Percentiles rank a stretch among this genome's conserved stretches.
Conservation (phyloP, 2,113 vertebrate species). For the Saguinus imperator region DNA sequence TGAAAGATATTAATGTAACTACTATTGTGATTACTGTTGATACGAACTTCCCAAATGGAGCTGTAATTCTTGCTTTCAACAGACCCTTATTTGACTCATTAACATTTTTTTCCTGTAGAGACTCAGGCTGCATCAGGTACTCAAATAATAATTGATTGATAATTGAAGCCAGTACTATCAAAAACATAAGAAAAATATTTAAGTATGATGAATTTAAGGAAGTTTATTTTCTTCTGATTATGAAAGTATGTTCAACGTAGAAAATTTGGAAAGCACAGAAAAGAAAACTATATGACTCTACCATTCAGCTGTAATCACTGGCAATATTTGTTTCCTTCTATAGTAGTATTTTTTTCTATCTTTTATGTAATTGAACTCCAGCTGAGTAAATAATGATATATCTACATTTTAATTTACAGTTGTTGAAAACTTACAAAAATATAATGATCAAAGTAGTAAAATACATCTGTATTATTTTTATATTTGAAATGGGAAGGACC, state of each 20-base stretch:
- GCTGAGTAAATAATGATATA: not conserved
- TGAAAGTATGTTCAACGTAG: constrained; percentile 19
- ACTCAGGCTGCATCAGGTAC: not conserved
- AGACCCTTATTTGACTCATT: not conserved
- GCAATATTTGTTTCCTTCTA: constrained; percentile 25
- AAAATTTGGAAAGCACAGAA: constrained; percentile 18
- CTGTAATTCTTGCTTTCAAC: not conserved
- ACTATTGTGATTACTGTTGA: not conserved
- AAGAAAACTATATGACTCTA: not conserved
- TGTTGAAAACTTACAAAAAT: constrained; percentile 28
- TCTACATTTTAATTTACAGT: constrained; percentile 3
- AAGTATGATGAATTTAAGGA: constrained; percentile 26
- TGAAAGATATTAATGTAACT: not conserved
- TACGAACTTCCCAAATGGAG: not conserved
- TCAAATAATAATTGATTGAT: not conserved
- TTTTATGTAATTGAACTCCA: not conserved
- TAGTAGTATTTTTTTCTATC: not conserved
- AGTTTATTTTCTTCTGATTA: constrained; percentile 7
- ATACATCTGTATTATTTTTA: not conserved
- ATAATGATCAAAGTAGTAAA: not conserved
- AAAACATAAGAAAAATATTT: not conserved
- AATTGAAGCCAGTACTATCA: not conserved
- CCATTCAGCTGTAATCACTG: not conserved
- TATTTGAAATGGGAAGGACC: not conserved
- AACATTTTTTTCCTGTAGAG: not conserved